Evolutionary conservation across 2,888 invertebrate species (phyloP), one percentile per base, ranked within the genome.

Genomic region (Cheilosia scutellata): DNA sequence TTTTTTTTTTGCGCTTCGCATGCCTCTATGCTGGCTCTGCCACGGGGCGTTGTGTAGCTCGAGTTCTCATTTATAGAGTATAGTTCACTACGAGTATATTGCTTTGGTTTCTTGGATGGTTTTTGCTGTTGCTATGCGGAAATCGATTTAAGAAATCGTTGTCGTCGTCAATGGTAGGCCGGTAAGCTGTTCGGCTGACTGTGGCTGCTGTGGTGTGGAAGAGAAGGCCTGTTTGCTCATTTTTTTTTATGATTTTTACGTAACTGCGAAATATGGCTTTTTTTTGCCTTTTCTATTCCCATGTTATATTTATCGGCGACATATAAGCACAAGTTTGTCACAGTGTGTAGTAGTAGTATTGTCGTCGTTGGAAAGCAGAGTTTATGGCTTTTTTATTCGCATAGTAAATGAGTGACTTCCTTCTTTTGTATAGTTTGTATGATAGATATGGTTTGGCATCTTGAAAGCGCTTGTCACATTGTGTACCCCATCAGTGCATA

Each of bases 81-180:
- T 53, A 53, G 79, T 75, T 76, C 27, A 57, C 31, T 53, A 5
- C 27, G 7, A 53, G 29, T 55, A 44, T 57, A 31, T 44, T 63
- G 60, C 60, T 74, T 82, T 60, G 7, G 13, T 86, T 88, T 83
- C 70, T 83, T 75, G 33, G 63, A 20, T 63, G 42, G 44, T 70
- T 57, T 75, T 72, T 80, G 87, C 84, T 87, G 89, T 89, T 88
- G 88, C 89, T 88, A 89, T 87, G 89, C 88, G 89, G 89, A 89
- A 88, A 88, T 79, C 86, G 77, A 82, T 87, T 86, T 87, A 86
- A 78, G 82, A 83, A 82, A 78, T 86, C 57, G 80, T 70, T 84
- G 87, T 86, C 82, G 74, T 87, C 77, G 80, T 76, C 66, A 25
- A 37, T 53, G 65, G 53, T 62, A 49, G 53, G 66, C 68, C 33